Evolutionary conservation across 2,888 invertebrate species (phyloP).

Genomic region (Dorcus hopei): DNA sequence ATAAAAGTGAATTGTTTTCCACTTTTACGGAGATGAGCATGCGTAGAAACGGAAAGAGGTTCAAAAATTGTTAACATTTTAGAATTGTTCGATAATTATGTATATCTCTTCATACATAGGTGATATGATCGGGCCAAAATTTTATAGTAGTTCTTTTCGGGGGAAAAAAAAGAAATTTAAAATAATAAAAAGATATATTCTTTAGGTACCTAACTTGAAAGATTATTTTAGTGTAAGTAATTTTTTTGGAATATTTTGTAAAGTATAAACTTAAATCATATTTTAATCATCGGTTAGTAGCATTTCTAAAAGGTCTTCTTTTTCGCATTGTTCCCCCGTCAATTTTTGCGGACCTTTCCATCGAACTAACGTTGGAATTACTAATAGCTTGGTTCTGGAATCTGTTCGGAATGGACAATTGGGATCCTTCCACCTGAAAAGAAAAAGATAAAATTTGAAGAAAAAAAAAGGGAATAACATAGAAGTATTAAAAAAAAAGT

Average conservation of each 20-base stretch:
- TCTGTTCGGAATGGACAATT: slow-evolving; percentile 81
- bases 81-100: too few relatives aligned
- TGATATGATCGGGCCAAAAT: too few relatives aligned
- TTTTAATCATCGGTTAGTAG: slow-evolving; percentile 56
- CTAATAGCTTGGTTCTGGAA: slow-evolving; percentile 65
- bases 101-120: too few relatives aligned
- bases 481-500: too few relatives aligned
- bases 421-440: slow-evolving; percentile 77
- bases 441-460: slow-evolving; percentile 18
- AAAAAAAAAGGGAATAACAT: background rate
- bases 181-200: background rate
- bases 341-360: slow-evolving; percentile 78
- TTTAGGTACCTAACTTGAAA: background rate
- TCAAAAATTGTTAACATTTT: too few relatives aligned
- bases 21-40: too few relatives aligned
- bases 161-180: background rate
- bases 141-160: too few relatives aligned
- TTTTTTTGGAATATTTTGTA: background rate
- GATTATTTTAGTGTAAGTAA: background rate
- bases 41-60: too few relatives aligned
- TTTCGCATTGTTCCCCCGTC: slow-evolving; percentile 74
- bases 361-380: slow-evolving; percentile 76
- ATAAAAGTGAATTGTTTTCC: too few relatives aligned
- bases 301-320: slow-evolving; percentile 73
- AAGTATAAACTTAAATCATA: background rate